A percentile compares a stretch with the other conserved stretches of the same genome.
Conservation (phyloP, 2,797 vertebrate species). For the Tragelaphus oryx region DNA sequence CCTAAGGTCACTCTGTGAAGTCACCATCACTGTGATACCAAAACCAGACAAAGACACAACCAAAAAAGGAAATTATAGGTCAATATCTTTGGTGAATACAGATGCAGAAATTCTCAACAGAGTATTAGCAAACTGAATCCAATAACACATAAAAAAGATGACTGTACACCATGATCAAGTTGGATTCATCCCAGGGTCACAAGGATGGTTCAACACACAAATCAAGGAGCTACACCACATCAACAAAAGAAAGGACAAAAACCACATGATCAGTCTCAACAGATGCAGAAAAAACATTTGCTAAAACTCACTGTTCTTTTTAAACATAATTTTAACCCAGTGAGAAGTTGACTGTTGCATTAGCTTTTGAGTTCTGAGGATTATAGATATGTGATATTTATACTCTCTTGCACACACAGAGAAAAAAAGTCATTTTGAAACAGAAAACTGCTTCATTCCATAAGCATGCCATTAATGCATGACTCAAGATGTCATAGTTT, state of each 20-base stretch:
- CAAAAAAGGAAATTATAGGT: not conserved
- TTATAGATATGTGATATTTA: constrained; percentile 42
- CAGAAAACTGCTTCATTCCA: constrained; percentile 66
- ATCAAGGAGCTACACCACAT: not conserved
- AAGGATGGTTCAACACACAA: not conserved
- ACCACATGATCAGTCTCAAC: not conserved
- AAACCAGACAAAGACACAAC: not conserved
- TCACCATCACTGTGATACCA: not conserved
- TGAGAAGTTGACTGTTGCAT: not conserved
- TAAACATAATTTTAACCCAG: not conserved
- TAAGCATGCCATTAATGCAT: constrained; percentile 65
- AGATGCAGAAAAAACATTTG: not conserved
- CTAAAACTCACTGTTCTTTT: constrained; percentile 2
- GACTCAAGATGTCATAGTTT: constrained; percentile 69
- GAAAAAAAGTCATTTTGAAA: constrained; percentile 51
- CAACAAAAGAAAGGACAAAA: not conserved
- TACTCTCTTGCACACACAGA: not conserved
- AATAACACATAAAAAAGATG: not conserved
- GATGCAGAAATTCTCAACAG: not conserved
- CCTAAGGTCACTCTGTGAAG: not conserved
- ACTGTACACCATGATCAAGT: not conserved
- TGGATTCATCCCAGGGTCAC: not conserved
- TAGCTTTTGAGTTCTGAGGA: constrained; percentile 32
- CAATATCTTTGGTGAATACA: not conserved
- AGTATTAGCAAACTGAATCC: not conserved